Evolutionary conservation across 2,113 vertebrate genomes (phyloP), one percentile per base, ranked within the genome.

Genomic region (Epinephelus fuscoguttatus): DNA sequence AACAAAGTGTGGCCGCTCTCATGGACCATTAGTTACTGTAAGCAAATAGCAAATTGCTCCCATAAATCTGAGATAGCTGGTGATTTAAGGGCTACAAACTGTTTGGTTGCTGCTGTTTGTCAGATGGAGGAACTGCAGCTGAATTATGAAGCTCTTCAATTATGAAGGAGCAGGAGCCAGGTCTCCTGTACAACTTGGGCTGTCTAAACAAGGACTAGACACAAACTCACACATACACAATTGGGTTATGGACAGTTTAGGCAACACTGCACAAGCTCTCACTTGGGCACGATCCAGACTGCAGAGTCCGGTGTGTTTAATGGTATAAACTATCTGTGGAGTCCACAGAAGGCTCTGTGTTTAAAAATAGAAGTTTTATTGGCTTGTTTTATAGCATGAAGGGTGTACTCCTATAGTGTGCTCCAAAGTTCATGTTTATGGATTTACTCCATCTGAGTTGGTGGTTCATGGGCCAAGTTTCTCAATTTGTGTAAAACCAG

Each of bases 401-500:
- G 70, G 73, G 63, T 62, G 75, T 78, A 19, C 80, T 82, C 60
- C 82, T 67, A 80, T 70, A 63, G 66, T 80, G 70, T 10, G 4
- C 75, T 78, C 40, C 33, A 21, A 10, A 75, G 50, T 70, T 78
- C 67, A 75, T 72, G 61, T 88, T 92, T 89, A 92, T 75, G 81
- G 78, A 30, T 47, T 75, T n/a, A 73, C 53, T 60, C 57, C 62
- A 75, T 66, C 80, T 78, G 82, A 89, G 61, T 75, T 68, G 10
- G 25, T 52, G 78, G 6, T 86, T 89, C 8, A 2, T 42, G 52
- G 37, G 81, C 85, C 83, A 89, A 78, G 67, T 79, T 76, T 78
- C 49, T 84, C 83, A 52, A 91, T 88, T 85, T 89, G 77, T 75
- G 78, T 61, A 81, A 90, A 94, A 86, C n/a, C 78, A 80, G 89